phyloP scores from a whole-genome alignment of 2,888 invertebrate genomes.

The Eueremaeus valkanovi region DNA sequence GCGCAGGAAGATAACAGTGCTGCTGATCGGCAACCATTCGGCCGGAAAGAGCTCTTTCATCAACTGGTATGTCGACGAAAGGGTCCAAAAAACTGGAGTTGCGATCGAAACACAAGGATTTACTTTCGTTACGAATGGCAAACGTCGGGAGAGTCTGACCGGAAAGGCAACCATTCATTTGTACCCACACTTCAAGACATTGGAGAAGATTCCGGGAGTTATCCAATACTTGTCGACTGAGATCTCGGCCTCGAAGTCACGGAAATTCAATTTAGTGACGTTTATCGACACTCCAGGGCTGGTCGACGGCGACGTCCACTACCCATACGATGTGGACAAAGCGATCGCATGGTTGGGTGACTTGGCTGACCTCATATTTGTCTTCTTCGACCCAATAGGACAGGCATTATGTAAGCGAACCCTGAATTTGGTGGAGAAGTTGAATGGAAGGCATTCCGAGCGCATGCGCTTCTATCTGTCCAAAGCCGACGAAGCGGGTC shows the following conservation, averaged over 20 bases:
- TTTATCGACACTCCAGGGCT: slow-evolving; percentile 61
- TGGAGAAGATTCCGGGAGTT: slow-evolving; percentile 57
- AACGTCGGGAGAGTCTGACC: slow-evolving; percentile 58
- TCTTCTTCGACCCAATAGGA: slow-evolving; percentile 62
- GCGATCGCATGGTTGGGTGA: slow-evolving; percentile 58
- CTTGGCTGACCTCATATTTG: slow-evolving; percentile 59
- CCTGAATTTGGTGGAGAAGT: slow-evolving; percentile 57
- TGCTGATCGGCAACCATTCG: slow-evolving; percentile 60
- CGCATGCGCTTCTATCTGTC: slow-evolving; percentile 58
- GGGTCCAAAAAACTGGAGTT: slow-evolving; percentile 59
- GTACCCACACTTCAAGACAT: slow-evolving; percentile 59
- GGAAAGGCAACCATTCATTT: slow-evolving; percentile 60
- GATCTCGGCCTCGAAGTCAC: slow-evolving; percentile 58
- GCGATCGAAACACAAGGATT: slow-evolving; percentile 62
- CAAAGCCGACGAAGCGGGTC: slow-evolving; percentile 60
- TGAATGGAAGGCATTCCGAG: slow-evolving; percentile 57
- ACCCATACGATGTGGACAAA: slow-evolving; percentile 60
- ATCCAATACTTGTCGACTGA: slow-evolving; percentile 59
- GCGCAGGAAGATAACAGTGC: slow-evolving; percentile 58
- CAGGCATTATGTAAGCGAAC: slow-evolving; percentile 60
- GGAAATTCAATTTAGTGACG: slow-evolving; percentile 59
- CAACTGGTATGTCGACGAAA: slow-evolving; percentile 61
- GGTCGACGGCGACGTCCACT: slow-evolving; percentile 61
- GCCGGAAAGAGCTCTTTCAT: slow-evolving; percentile 61
- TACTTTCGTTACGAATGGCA: slow-evolving; percentile 58